phyloP scores from a whole-genome alignment of 2,888 invertebrate genomes.

The Sarcophaga rosellei region DNA sequence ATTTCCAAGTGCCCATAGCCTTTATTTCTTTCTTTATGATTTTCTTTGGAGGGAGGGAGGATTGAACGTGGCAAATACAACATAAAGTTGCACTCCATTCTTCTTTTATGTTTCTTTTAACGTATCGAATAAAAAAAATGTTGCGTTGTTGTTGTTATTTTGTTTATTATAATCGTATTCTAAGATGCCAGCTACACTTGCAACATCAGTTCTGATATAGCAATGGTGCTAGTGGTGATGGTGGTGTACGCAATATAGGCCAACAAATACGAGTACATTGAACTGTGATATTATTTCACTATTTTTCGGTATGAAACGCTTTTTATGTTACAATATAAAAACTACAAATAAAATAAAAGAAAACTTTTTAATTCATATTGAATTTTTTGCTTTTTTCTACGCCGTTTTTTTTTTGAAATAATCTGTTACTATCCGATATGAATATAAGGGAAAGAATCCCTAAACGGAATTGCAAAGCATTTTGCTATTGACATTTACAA shows the following conservation, averaged over 20 bases:
- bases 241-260: conserved; percentile 74
- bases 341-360: background rate
- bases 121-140: background rate
- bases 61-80: background rate
- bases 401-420: background rate
- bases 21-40: background rate
- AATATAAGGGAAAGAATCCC: background rate
- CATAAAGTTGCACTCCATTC: conserved; percentile 56
- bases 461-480: background rate
- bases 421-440: background rate
- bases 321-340: background rate
- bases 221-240: conserved; percentile 21
- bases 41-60: conserved; percentile 22
- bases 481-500: background rate
- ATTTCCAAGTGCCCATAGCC: conserved; percentile 11
- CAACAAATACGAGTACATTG: conserved; percentile 79
- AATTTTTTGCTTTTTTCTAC: background rate
- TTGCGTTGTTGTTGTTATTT: conserved; percentile 38
- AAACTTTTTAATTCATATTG: background rate
- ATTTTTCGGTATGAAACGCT: conserved; percentile 18
- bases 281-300: conserved; percentile 70
- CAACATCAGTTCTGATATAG: conserved; percentile 41
- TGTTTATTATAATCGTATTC: conserved; percentile 14
- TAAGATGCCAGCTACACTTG: conserved; percentile 43
- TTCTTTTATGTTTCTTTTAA: conserved; percentile 48